These are phyloP conservation scores for Volucella inanis DNA, from an alignment of 2,888 invertebrate species.

Conservation along the genomic window DNA sequence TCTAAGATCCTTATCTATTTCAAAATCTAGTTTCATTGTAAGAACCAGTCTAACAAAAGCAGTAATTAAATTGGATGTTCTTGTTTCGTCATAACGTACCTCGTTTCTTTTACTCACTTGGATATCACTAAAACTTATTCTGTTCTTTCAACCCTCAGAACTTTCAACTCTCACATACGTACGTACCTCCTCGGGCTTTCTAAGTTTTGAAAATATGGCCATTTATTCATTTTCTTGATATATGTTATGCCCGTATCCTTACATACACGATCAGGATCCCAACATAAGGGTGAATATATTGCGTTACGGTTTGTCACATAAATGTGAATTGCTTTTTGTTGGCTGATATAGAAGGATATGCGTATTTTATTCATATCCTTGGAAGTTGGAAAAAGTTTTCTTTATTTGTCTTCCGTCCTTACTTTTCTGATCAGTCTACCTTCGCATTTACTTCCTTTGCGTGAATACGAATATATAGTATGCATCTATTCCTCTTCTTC, in stretches of 20 bases:
- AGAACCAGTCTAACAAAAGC: no score
- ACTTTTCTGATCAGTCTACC: not conserved
- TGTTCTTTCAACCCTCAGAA: not conserved
- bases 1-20: no score
- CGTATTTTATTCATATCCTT: constrained; percentile 64
- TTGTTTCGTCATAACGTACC: no score
- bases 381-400: constrained; percentile 49
- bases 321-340: constrained; percentile 54
- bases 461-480: not conserved
- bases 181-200: no score
- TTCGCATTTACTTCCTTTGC: not conserved
- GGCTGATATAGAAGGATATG: constrained; percentile 58
- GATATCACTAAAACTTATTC: not conserved
- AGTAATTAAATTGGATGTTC: no score
- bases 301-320: constrained; percentile 53
- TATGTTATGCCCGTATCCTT: constrained; percentile 1
- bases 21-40: no score
- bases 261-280: not conserved
- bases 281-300: constrained; percentile 29
- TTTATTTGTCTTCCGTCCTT: constrained; percentile 4
- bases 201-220: constrained; percentile 27
- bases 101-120: no score
- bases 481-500: not conserved
- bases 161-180: not conserved
- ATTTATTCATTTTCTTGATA: constrained; percentile 37